Conservation (phyloP, 2,888 invertebrate genomes). For the Hirudinaria manillensis region DNA sequence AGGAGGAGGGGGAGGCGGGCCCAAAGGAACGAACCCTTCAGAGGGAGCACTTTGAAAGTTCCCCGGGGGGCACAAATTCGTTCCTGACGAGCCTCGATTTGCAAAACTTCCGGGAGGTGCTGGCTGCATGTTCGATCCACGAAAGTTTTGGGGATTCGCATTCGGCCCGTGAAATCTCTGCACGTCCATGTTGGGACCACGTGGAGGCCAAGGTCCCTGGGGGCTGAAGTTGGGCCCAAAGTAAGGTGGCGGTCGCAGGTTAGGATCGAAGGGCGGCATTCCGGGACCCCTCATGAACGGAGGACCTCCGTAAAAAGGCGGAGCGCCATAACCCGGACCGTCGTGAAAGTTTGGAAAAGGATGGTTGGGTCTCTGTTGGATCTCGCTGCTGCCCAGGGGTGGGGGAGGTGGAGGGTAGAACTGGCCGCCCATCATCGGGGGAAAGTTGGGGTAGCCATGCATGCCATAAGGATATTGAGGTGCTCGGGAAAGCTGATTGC, state of each 20-base stretch:
- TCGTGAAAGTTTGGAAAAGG: conserved; percentile 6
- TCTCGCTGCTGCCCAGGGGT: not conserved
- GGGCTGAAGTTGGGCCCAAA: not conserved
- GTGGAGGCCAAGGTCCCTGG: conserved; percentile 1
- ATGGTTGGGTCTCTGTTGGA: not conserved
- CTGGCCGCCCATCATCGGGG: conserved; percentile 3
- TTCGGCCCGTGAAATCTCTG: conserved; percentile 7
- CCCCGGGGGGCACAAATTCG: too few species aligned
- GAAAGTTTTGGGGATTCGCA: not conserved
- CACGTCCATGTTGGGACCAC: conserved; percentile 2
- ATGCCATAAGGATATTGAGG: not conserved
- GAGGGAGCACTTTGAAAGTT: not conserved
- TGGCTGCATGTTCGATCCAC: not conserved
- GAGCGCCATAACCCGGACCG: not conserved
- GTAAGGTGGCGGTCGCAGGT: not conserved
- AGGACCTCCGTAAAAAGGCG: conserved; percentile 4
- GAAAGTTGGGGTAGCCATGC: not conserved
- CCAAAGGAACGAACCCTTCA: not conserved
- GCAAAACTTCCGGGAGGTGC: not conserved
- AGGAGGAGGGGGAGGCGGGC: conserved; percentile 20
- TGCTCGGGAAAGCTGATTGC: not conserved
- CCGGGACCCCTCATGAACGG: conserved; percentile 8
- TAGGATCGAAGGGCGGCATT: conserved; percentile 3
- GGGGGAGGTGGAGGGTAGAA: not conserved
- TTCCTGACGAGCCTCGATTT: not conserved